These are phyloP conservation scores for Venustaconcha ellipsiformis DNA, from an alignment of 1,140 invertebrate genomes.

Conservation along the genomic window DNA sequence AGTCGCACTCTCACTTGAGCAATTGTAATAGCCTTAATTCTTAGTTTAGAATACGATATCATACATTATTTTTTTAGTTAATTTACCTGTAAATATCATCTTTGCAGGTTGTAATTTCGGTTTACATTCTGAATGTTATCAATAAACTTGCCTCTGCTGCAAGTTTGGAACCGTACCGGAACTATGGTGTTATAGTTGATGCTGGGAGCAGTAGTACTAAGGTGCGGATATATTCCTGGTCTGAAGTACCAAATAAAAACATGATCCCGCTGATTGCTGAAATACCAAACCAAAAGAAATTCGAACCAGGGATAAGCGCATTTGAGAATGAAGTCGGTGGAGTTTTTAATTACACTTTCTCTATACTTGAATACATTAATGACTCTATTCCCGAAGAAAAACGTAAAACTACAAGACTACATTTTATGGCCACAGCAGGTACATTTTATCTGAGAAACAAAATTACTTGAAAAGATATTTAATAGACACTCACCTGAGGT, in stretches of 20 bases:
- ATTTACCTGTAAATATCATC: too few relatives aligned
- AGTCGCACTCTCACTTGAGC: too few relatives aligned
- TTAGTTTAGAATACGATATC: too few relatives aligned
- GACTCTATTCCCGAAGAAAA: conserved; percentile 48
- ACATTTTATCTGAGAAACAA: conserved; percentile 9
- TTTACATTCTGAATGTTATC: too few relatives aligned
- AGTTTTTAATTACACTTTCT: conserved; percentile 31
- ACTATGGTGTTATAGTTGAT: conserved; percentile 48
- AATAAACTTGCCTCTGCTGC: too few relatives aligned
- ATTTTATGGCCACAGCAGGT: conserved; percentile 72
- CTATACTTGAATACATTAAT: conserved; percentile 46
- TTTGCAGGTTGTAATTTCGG: too few relatives aligned
- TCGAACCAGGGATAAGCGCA: conserved; percentile 40
- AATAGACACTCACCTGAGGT: too few relatives aligned
- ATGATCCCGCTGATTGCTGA: conserved; percentile 2
- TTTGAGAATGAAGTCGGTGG: conserved; percentile 18
- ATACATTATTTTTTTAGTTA: too few relatives aligned
- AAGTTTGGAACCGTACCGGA: too few relatives aligned
- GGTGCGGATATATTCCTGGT: conserved; percentile 41
- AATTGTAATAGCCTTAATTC: too few relatives aligned
- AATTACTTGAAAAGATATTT: too few relatives aligned
- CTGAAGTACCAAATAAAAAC: neutral
- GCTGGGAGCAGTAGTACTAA: conserved; percentile 53
- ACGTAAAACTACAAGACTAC: conserved; percentile 59
- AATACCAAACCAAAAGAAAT: conserved; percentile 20